phyloP scores from a whole-genome alignment of 1,140 invertebrate genomes.

The Ericerus pela region DNA sequence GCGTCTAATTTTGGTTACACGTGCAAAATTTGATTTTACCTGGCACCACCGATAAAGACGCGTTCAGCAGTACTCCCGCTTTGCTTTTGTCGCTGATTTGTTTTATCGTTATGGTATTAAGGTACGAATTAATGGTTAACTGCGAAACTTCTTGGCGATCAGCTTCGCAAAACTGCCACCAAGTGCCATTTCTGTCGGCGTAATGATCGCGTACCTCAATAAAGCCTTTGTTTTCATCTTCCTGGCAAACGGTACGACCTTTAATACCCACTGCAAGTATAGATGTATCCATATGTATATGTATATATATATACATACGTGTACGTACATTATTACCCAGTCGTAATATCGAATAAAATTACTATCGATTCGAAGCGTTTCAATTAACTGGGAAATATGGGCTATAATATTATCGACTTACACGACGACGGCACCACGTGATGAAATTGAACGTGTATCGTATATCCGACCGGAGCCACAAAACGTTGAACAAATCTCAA shows the following conservation, averaged over 20 bases:
- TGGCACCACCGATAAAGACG: constrained; percentile 10
- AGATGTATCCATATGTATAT: too few relatives aligned
- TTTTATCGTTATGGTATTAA: constrained; percentile 32
- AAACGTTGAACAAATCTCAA: constrained; percentile 38
- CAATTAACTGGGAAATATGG: too few relatives aligned
- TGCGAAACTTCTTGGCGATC: constrained; percentile 30
- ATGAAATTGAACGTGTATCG: constrained; percentile 38
- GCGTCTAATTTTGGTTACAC: too few relatives aligned
- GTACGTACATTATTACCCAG: too few relatives aligned
- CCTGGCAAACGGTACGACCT: constrained; percentile 13
- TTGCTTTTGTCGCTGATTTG: constrained; percentile 25
- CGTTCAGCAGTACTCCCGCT: constrained; percentile 13
- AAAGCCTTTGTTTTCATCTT: constrained; percentile 29
- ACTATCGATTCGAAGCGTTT: too few relatives aligned
- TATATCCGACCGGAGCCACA: constrained; percentile 39
- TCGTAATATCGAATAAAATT: too few relatives aligned
- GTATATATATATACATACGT: too few relatives aligned
- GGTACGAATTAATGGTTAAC: constrained; percentile 42
- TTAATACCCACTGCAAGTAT: constrained; percentile 13
- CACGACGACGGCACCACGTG: constrained; percentile 31
- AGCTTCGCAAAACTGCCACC: constrained; percentile 43
- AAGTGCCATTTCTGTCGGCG: constrained; percentile 45
- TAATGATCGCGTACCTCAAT: constrained; percentile 49
- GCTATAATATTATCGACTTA: too few relatives aligned
- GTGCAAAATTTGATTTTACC: constrained; percentile 25